Evolutionary conservation across 2,888 invertebrate species (phyloP).

Genomic region (Colostygia pectinataria): DNA sequence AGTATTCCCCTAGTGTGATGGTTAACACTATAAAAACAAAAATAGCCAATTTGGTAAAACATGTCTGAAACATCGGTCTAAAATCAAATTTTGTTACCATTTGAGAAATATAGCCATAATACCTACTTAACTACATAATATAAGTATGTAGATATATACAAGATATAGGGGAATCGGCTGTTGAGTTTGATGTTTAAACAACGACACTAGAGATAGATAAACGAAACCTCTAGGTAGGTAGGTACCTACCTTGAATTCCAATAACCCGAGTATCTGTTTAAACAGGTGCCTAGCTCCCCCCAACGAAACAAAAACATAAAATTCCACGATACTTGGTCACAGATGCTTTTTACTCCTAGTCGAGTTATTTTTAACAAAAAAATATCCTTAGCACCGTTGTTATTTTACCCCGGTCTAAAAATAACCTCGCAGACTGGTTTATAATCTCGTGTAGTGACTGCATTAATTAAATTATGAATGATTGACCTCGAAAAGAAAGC

Average conservation of each 20-base stretch:
- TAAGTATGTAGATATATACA: no score
- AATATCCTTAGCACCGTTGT: conserved; percentile 19
- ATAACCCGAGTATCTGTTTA: conserved; percentile 6
- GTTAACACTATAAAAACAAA: no score
- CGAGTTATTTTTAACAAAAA: conserved; percentile 27
- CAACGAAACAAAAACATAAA: conserved; percentile 18
- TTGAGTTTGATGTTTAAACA: no score
- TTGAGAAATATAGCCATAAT: no score
- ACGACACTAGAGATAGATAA: no score
- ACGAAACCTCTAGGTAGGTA: no score
- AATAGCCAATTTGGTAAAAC: no score
- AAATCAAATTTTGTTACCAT: no score
- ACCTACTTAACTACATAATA: no score
- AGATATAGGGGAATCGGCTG: no score
- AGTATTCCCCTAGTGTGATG: no score
- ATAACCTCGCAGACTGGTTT: conserved; percentile 16
- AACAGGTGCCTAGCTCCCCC: conserved; percentile 17
- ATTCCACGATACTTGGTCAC: conserved; percentile 17
- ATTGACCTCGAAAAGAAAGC: conserved; percentile 74
- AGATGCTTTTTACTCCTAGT: conserved; percentile 15
- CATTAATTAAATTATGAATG: conserved; percentile 3
- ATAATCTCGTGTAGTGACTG: background rate
- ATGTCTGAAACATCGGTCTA: no score
- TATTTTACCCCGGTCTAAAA: conserved; percentile 20
- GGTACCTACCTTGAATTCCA: background rate